Evolutionary conservation across 2,888 invertebrate species (phyloP).

Genomic region (Koerneria pararmatus): DNA sequence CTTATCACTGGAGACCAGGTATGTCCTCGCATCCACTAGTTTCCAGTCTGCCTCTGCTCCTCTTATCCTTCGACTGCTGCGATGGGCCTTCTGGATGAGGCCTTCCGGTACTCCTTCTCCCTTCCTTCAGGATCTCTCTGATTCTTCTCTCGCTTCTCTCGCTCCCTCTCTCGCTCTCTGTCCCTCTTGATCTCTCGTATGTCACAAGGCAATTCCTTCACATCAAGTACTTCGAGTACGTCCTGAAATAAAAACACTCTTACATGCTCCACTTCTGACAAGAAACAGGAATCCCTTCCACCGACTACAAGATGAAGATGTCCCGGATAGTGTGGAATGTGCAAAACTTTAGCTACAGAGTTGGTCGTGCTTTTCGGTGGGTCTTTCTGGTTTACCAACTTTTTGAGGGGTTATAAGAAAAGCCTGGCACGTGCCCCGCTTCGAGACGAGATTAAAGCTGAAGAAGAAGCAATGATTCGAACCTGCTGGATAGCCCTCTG

Average conservation of each 20-base stretch:
- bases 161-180: conserved; percentile 22
- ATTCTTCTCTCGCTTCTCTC: conserved; percentile 20
- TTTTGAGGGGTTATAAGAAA: not conserved
- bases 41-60: too few relatives aligned
- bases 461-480: not conserved
- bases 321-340: too few relatives aligned
- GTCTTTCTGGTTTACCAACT: too few relatives aligned
- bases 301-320: too few relatives aligned
- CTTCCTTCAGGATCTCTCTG: conserved; percentile 20
- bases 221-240: conserved; percentile 10
- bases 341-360: too few relatives aligned
- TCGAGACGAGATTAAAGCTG: too few relatives aligned
- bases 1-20: too few relatives aligned
- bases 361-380: too few relatives aligned
- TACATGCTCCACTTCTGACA: not conserved
- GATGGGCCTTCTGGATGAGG: too few relatives aligned
- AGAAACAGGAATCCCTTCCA: not conserved
- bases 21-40: too few relatives aligned
- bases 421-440: conserved; percentile 5
- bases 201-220: conserved; percentile 20
- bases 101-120: not conserved
- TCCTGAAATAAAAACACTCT: conserved; percentile 8
- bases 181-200: conserved; percentile 17
- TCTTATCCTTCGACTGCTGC: too few relatives aligned
- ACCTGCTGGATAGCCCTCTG: conserved; percentile 26